Base-by-base conservation (phyloP, 92 coral and sea anemone species). In the Metridium senile region DNA sequence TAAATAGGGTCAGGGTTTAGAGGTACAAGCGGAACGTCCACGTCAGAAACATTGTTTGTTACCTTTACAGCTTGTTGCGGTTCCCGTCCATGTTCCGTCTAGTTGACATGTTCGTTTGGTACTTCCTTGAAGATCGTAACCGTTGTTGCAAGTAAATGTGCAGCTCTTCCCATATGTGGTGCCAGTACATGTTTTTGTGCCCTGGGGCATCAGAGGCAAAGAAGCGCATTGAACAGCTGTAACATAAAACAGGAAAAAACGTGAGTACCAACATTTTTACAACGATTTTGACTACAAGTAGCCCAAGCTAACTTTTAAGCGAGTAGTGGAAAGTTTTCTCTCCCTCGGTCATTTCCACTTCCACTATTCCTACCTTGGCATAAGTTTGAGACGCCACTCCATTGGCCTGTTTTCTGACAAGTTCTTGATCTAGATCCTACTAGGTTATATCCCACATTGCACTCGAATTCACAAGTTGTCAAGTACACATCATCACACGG, bases 71-170 rank as follows among this genome's bases (percentile, higher is more conserved):
- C 81, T 71, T 31, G 93, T 53, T 30, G 71, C 22, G 10, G 76
- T 75, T 22, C 98, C 98, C 8, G 98, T 81, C 98, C 98, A 94
- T 30, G 91, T 72, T 8, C 84, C 86, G 58, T 91, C 90, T 43
- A 77, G 70, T 80, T 89, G 92, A 74, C 98, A 94, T 17, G 58
- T 77, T 67, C 98, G 81, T 26, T 68, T 64, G 22, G 89, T 69
- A 71, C 93, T 92, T 26, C 98, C 98, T 25, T 76, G 82, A 18
- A 89, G 83, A 25, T 89, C 90, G 69, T 86, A 87, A 13, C 98
- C 98, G 25, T 0, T 23, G n/a, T 84, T 66, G 71, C 98, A 94
- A 11, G 73, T 76, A 57, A 90, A 94, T 17, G 78, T 80, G 28
- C 98, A 94, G 17, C 53, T 84, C 53, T 89, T 59, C 0, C 88